A percentile compares a stretch with the other conserved stretches of the same genome.
Evolutionary conservation across 2,888 invertebrate genomes (phyloP).

Genomic region (Rhorus exstirpatorius): DNA sequence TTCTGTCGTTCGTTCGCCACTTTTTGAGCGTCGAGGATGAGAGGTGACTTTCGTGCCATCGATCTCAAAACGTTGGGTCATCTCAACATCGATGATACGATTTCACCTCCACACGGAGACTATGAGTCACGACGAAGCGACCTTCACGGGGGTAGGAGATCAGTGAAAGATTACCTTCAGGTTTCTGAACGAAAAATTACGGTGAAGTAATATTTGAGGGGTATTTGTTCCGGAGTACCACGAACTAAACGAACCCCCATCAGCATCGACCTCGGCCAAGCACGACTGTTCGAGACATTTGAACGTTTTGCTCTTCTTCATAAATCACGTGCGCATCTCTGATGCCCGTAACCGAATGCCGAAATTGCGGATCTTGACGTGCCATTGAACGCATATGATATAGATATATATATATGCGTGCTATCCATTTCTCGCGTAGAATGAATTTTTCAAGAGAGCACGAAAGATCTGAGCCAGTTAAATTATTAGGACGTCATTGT

Average conservation of each 20-base stretch:
- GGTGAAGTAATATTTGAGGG: neutral
- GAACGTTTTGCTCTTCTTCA: conserved; percentile 33
- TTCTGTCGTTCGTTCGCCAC: conserved; percentile 1
- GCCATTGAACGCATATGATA: neutral
- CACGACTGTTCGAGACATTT: conserved; percentile 7
- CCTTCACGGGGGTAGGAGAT: neutral
- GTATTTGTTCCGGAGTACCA: neutral
- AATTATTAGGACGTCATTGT: conserved; percentile 73
- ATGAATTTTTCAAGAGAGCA: conserved; percentile 68
- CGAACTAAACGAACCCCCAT: neutral
- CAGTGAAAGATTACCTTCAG: conserved; percentile 10
- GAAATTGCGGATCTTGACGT: conserved; percentile 28
- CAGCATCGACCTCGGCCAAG: neutral
- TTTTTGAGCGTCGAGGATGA: conserved; percentile 12
- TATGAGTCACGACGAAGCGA: conserved; percentile 4
- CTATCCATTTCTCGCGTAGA: conserved; percentile 68
- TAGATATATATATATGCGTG: neutral
- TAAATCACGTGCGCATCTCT: conserved; percentile 56
- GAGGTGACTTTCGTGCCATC: conserved; percentile 33
- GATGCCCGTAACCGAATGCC: neutral
- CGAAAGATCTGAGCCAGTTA: conserved; percentile 69
- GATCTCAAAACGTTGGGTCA: conserved; percentile 22
- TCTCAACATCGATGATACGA: conserved; percentile 8
- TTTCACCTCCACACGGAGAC: conserved; percentile 23
- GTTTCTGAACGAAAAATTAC: neutral